Evolutionary conservation across 2,888 invertebrate genomes (phyloP).

Genomic region (Auanema sp.): DNA sequence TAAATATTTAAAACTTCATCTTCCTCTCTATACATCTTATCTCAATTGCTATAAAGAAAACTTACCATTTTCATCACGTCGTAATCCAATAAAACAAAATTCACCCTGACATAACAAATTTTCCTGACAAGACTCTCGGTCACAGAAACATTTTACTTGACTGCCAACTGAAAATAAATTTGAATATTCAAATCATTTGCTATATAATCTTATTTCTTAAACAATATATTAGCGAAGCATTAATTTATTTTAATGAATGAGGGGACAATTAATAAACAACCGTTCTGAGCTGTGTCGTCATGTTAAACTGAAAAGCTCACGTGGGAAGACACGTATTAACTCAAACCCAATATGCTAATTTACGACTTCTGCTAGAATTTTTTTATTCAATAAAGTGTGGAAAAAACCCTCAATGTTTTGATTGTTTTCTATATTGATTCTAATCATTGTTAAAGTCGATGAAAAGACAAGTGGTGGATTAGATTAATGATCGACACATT

Average conservation of each 20-base stretch:
- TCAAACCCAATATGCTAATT: neutral
- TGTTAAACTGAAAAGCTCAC: no score
- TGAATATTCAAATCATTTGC: neutral
- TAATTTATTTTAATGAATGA: neutral
- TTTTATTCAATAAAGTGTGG: no score
- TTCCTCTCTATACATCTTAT: no score
- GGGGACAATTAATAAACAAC: no score
- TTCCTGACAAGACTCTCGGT: constrained; percentile 54
- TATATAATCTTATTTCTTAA: neutral
- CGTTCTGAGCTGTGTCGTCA: no score
- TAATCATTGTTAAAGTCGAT: no score
- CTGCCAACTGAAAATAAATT: constrained; percentile 5
- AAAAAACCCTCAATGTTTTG: no score
- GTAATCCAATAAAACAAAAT: constrained; percentile 57
- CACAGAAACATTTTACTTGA: constrained; percentile 58
- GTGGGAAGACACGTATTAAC: neutral
- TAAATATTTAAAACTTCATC: no score
- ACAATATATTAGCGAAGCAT: neutral
- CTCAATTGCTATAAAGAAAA: constrained; percentile 8
- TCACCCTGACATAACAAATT: constrained; percentile 53
- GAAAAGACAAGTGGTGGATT: no score
- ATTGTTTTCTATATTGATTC: no score
- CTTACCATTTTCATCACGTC: constrained; percentile 28
- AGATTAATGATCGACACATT: no score
- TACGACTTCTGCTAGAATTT: neutral